Base-by-base conservation (phyloP, 2,797 vertebrate species). In the Pogoniulus pusillus region DNA sequence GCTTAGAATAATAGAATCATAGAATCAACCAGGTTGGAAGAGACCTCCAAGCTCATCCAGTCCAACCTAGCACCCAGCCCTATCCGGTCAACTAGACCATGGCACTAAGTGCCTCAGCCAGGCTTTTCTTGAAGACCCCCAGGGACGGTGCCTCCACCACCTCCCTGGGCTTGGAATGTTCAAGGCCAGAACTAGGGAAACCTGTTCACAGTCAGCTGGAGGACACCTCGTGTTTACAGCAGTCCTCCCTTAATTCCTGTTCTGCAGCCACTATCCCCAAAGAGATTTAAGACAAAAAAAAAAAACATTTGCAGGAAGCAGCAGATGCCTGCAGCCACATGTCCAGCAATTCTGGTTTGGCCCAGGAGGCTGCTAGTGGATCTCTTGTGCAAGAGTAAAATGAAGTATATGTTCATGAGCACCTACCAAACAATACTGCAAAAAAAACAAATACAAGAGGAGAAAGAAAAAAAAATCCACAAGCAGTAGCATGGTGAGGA, bases 161-260 rank as follows among this genome's bases (percentile, higher is more conserved):
- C n/a, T n/a, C n/a, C n/a, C n/a, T n/a, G n/a, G n/a, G n/a, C 89
- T 69, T 82, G 89, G 90, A 57, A 82, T 93, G 70, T 37, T 87
- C 72, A 68, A 87, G 78, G 73, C 41, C 69, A 92, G 81, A 29
- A 81, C 57, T 39, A 22, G 24, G 55, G 65, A 86, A 88, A 74
- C 66, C 29, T 69, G 43, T 60, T 95, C 85, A 62, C 7, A 47
- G 4, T 47, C 73, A 66, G 54, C 85, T 68, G 75, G 69, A 86
- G 71, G 62, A 85, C 54, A 10, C 26, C 14, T 82, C n/a, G 14
- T 43, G 7, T 75, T 95, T 85, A 3, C n/a, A 91, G 55, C 37
- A 49, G 53, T 27, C 32, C 53, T 91, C 29, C 23, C 62, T 80
- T 93, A 91, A 89, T 92, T 90, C 68, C 51, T 87, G 7, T 41